phyloP scores from a whole-genome alignment of 2,797 vertebrate species.

The Pogoniulus pusillus region DNA sequence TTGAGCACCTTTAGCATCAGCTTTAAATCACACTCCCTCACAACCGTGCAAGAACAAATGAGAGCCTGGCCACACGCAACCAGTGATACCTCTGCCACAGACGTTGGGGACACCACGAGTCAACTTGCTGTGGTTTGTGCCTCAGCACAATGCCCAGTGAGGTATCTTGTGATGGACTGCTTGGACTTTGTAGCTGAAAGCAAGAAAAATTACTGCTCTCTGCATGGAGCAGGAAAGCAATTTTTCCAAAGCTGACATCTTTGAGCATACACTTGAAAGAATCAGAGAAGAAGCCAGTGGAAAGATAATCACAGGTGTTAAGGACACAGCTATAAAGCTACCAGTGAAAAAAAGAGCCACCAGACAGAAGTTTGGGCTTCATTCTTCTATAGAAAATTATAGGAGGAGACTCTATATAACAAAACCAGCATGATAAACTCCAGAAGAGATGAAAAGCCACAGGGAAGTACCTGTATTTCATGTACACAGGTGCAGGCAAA shows the following conservation, averaged over 20 bases:
- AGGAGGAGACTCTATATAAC: neutral
- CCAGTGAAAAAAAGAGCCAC: neutral
- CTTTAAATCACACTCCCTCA: neutral
- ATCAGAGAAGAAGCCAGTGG: neutral
- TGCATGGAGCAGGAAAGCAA: neutral
- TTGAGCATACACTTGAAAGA: neutral
- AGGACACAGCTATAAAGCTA: neutral
- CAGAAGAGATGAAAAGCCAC: neutral
- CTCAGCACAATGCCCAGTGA: neutral
- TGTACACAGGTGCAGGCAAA: neutral
- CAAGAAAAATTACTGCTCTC: neutral
- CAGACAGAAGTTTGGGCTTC: neutral
- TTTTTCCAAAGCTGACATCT: neutral
- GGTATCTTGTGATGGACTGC: neutral
- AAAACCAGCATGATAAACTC: neutral
- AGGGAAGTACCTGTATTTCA: neutral
- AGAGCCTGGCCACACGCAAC: neutral
- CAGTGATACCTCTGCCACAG: neutral
- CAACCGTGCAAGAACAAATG: accelerated
- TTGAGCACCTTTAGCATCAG: neutral
- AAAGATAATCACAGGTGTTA: neutral
- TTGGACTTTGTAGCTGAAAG: neutral
- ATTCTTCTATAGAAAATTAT: neutral
- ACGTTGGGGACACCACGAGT: neutral
- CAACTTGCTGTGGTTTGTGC: neutral